Percentiles rank a stretch among this genome's conserved stretches.
phyloP scores from a whole-genome alignment of 2,113 vertebrate species.

The human region DNA sequence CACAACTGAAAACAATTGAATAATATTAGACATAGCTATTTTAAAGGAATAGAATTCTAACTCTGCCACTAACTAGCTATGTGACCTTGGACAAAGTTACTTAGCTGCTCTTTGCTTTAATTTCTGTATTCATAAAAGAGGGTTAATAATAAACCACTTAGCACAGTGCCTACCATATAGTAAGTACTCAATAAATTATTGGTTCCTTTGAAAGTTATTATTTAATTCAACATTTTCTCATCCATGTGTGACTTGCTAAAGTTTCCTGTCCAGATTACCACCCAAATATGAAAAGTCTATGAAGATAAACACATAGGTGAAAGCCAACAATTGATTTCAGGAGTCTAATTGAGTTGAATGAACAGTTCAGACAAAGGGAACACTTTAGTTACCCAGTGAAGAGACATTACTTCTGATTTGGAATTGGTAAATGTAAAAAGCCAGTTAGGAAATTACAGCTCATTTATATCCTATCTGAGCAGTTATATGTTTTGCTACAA shows the following conservation, averaged over 20 bases:
- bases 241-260: not conserved
- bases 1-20: slow-evolving; percentile 16
- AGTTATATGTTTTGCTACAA: slow-evolving; percentile 52
- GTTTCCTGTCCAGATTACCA: not conserved
- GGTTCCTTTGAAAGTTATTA: slow-evolving; percentile 11
- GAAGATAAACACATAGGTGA: slow-evolving; percentile 6
- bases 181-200: not conserved
- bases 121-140: slow-evolving; percentile 40
- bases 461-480: not conserved
- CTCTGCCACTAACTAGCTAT: not conserved
- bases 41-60: not conserved
- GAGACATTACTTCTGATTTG: not conserved
- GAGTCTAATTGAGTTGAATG: not conserved
- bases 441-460: not conserved
- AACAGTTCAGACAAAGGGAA: slow-evolving; percentile 27
- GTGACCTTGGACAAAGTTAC: slow-evolving; percentile 12
- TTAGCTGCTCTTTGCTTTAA: slow-evolving; percentile 15
- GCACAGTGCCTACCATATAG: not conserved
- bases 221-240: slow-evolving; percentile 28
- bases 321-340: not conserved
- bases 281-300: not conserved
- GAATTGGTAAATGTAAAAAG: not conserved
- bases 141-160: not conserved
- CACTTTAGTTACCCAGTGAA: not conserved
- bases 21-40: not conserved